Conservation (phyloP, 2,888 invertebrate species). For the Lamellibrachia satsuma region DNA sequence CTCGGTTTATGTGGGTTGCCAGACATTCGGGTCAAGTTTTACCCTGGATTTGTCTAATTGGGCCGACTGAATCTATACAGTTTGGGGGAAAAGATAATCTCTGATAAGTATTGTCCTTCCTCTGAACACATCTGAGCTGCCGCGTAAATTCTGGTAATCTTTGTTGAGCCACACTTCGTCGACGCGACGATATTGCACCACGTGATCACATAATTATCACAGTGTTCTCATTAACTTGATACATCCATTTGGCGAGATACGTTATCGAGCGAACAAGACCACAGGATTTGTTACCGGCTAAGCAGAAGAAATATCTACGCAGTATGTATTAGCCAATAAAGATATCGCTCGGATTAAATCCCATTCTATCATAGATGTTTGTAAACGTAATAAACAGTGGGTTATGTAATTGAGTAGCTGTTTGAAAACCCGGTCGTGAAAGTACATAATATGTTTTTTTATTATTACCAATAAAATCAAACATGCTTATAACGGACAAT, state of each 20-base stretch:
- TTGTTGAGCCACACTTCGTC: conserved; percentile 17
- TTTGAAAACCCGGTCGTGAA: neutral
- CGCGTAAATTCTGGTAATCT: neutral
- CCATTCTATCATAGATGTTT: neutral
- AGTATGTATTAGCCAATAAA: conserved; percentile 10
- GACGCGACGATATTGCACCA: neutral
- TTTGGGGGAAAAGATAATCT: neutral
- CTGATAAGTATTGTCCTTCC: neutral
- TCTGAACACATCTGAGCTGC: too few species aligned
- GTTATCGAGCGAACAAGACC: neutral
- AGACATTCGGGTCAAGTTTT: neutral
- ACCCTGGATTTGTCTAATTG: neutral
- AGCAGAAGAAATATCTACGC: neutral
- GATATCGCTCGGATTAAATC: neutral
- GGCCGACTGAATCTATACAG: neutral
- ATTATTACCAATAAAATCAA: too few species aligned
- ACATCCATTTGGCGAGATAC: neutral
- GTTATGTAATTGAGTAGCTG: neutral
- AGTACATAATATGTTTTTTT: too few species aligned
- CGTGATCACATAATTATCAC: neutral
- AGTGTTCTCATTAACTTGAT: neutral
- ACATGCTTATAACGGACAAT: too few species aligned
- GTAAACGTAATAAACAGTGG: neutral
- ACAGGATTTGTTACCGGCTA: neutral
- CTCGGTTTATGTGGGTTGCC: neutral